Evolutionary conservation across 2,113 vertebrate genomes (phyloP), one percentile per base, ranked within the genome.

Genomic region (Myodes glareolus): DNA sequence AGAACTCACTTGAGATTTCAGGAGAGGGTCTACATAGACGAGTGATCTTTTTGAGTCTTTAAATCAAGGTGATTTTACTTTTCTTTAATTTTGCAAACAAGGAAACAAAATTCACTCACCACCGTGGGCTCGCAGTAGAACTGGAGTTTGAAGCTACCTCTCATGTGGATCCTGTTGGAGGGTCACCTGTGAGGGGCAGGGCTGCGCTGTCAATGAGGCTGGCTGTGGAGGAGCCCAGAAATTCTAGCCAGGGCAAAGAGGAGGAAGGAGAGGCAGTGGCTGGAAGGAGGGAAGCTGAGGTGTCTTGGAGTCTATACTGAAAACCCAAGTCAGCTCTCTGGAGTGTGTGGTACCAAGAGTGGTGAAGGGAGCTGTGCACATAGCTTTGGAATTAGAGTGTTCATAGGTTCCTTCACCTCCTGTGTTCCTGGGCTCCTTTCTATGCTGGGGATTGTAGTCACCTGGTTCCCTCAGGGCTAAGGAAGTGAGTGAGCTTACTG

Each of bases 251-350:
- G 70, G 68, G 12, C 16, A 45, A 50, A 42, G 36, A 1, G 4
- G 0, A 42, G 31, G 58, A 9, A 33, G 23, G 45, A 13, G 21
- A 31, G 9, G 45, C 17, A 16, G 39, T 7, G 1, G 39, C 2
- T 1, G 23, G 47, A 17, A 6, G n/a, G 17, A 33, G 7, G 2
- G 2, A n/a, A 5, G 11, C 14, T 33, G 17, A 50, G 5, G 1
- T 10, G 3, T 2, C 2, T 23, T 13, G 8, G 42, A 27, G 52
- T 9, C 36, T 31, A 9, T n/a, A 47, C 6, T 27, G 13, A 52
- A 73, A 29, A 31, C 19, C 39, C 13, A 5, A 5, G 9, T 36
- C 70, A 58, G 76, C 3, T 61, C 45, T 76, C 19, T 67, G 80
- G 72, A 70, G 25, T 5, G 47, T 68, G 21, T 47, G 14, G 36